phyloP scores from a whole-genome alignment of 2,797 vertebrate genomes.

The Gallinago stenura region DNA sequence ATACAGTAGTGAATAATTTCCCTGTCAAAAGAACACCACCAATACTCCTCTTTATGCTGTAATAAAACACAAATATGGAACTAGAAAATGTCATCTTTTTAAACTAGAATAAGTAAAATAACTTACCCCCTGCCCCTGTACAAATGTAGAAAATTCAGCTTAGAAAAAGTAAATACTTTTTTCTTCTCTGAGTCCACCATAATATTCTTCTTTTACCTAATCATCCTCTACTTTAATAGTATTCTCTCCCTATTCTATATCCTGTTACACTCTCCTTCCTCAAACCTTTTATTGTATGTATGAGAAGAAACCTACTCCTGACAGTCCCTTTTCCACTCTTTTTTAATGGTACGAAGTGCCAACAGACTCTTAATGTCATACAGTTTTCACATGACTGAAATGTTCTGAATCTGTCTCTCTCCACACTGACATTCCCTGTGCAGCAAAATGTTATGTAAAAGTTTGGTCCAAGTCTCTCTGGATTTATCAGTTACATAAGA shows the following conservation, averaged over 20 bases:
- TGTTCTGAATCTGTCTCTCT: background rate
- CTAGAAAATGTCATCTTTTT: background rate
- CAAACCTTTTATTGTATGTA: background rate
- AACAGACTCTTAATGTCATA: background rate
- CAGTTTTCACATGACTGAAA: background rate
- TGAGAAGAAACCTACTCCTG: background rate
- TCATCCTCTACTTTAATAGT: background rate
- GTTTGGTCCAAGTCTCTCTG: background rate
- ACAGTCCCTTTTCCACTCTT: background rate
- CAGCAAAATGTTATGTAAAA: background rate
- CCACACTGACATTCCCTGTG: background rate
- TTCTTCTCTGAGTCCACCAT: background rate
- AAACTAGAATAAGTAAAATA: background rate
- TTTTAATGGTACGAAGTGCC: background rate
- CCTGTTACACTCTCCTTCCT: background rate
- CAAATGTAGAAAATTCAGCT: background rate
- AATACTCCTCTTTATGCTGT: background rate
- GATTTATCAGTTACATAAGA: background rate
- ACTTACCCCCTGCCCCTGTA: accelerated
- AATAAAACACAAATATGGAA: background rate
- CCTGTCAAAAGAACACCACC: background rate
- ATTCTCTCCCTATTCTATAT: background rate
- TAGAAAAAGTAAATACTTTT: background rate
- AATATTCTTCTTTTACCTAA: background rate
- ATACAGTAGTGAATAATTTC: background rate